Evolutionary conservation across 2,113 vertebrate species (phyloP), one percentile per base, ranked within the genome.

Genomic region (Dolichotis patagonum): DNA sequence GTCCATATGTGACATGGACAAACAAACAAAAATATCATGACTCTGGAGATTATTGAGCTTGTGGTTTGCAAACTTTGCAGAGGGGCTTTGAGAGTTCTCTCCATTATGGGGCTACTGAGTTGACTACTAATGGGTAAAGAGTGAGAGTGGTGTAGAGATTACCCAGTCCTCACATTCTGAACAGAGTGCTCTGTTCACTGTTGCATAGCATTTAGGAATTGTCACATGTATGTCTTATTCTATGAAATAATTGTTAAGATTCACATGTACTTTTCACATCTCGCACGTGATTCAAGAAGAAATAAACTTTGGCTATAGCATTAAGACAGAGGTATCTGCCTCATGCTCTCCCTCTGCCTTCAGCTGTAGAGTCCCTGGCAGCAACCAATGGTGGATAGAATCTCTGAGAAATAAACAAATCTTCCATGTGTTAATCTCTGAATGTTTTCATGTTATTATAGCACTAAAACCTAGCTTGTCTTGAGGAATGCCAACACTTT

Each of bases 1-100:
- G 35, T 32, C 92, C 82, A 73, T 90, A 96, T 38, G 65, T 73
- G 24, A 83, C 32, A 77, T 88, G 77, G 38, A 52, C 10, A 38
- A 83, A n/a, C 52, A 75, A 75, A 83, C 0, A 58, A 60, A 86
- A 56, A 14, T 16, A 38, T 7, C 54, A 24, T 24, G 38, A n/a
- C 20, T 75, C 41, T 83, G 32, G 32, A 52, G 4, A 7, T 52
- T 13, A 4, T 1, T 43, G 78, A 2, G 16, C 24, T 9, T 63
- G 3, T 3, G 52, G 0, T 1, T 30, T 63, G 9, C 11, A 19
- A 26, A 46, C 5, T 28, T 32, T 11, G 19, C 0, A 20, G 22
- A 32, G 7, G 8, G 14, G 2, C 12, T 56, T 0, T 41, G 19
- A n/a, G 3, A 19, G 1, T 46, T 65, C 12, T 46, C 19, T 35